Conservation (phyloP, 2,888 invertebrate genomes). For the Monoplex corrugatus region DNA sequence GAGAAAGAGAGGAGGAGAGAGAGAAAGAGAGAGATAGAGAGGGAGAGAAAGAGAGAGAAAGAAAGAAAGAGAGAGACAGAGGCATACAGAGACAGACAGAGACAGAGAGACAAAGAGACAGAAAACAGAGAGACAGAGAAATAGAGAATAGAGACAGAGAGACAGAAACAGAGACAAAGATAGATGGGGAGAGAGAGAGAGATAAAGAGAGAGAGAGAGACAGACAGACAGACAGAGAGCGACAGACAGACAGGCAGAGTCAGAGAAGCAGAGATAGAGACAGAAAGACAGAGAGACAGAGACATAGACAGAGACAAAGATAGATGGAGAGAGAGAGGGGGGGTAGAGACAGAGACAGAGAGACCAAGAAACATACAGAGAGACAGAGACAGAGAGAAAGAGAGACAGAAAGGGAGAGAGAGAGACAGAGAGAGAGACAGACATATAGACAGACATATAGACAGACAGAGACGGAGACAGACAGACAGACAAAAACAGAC, state of each 20-base stretch:
- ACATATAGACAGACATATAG: background rate
- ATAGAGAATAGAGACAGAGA: background rate
- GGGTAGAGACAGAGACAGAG: background rate
- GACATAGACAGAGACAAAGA: background rate
- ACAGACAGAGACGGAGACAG: background rate
- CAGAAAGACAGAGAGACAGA: no score
- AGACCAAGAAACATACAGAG: background rate
- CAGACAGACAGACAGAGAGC: conserved; percentile 1
- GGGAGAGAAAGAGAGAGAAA: no score
- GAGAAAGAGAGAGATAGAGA: background rate
- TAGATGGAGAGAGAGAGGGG: background rate
- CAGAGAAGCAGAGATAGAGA: background rate
- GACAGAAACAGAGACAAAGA: background rate
- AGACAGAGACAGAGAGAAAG: background rate
- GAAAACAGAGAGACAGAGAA: no score
- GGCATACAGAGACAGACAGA: no score
- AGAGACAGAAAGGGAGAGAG: background rate
- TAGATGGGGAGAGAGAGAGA: background rate
- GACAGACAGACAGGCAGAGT: background rate
- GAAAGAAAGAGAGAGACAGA: background rate
- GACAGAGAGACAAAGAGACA: no score
- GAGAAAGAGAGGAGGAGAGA: background rate
- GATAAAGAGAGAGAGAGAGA: background rate
- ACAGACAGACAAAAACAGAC: no score
- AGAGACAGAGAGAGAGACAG: background rate